Evolutionary conservation across 1,140 invertebrate species (phyloP), one percentile per base, ranked within the genome.

Genomic region (Adelges cooleyi): DNA sequence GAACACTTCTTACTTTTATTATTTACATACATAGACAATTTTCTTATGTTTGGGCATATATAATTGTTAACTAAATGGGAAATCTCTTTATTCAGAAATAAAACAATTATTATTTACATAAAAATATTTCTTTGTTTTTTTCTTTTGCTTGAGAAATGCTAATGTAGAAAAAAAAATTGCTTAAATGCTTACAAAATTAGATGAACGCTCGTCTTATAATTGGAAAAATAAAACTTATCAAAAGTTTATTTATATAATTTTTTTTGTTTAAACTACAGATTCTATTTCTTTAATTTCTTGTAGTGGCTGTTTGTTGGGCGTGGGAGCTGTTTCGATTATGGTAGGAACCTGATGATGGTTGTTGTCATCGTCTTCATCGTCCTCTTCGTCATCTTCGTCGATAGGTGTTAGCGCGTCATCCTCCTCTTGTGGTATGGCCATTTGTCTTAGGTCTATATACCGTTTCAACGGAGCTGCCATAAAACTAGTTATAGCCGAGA

Each of bases 401-500:
- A 89, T 89, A 20, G 86, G 86, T 25, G 85, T 86, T 22, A 89
- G 77, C 1, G 83, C 83, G 72, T 90, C 86, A 52, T 81, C 80
- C 44, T 77, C 73, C 44, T 77, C 75, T 62, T 80, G 75, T 15
- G 75, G 75, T 59, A 73, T 73, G 52, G 73, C 75, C 68, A 77
- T 86, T 27, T 66, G 65, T 59, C 54, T 59, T 10, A 44, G 54
- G 6, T 59, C 54, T 40, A 59, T 29, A 29, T 59, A 59, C 73
- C 81, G 80, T 73, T 85, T 85, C 74, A 90, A 81, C 65, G 81
- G 78, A 3, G 89, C 88, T 40, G 92, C 86, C 67, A 90, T 79
- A 71, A 95, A 90, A 70, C 89, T 90, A 11, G 90, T 89, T 1
- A 89, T 70, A 0, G 92, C 89, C 15, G 91, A 86, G 4, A 93